Base-by-base conservation (phyloP, 2,888 invertebrate genomes). In the Acanthosoma haemorrhoidale region DNA sequence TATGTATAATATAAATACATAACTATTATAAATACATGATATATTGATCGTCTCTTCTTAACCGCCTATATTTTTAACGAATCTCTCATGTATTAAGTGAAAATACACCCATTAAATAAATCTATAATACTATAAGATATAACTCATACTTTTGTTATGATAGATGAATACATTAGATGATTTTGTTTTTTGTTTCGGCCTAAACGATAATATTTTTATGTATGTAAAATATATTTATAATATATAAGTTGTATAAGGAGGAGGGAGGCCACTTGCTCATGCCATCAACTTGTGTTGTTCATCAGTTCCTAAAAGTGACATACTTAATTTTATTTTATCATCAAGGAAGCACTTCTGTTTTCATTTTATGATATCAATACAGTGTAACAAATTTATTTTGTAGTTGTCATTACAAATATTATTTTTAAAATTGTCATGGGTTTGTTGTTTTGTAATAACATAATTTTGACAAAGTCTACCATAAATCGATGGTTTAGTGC, bases 11-110 rank as follows among this genome's bases (percentile, higher is more conserved):
- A 41, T 29, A 15, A 64, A 29, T 9, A 15, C 39, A n/a, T 39
- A 18, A 39, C 16, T 64, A 5, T 64, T 39, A 41, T 64, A 64
- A 39, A 39, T 41, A 64, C 29, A n/a, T 8, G n/a, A n/a, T 41
- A 41, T 61, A 61, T 64, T 36, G 38, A 29, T 41, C 4, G 15
- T 29, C 11, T 41, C 31, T 25, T 64, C 29, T 41, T 64, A 41
- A 38, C 39, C 29, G 41, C 39, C 64, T 64, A 64, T 64, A 64
- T 64, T 64, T 64, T 64, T 64, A 64, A 64, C 15, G 64, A 64
- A 38, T 41, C 29, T 29, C 39, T 43, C 51, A 29, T 51, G 29
- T 51, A 51, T 18, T 51, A 25, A n/a, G n/a, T n/a, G n/a, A n/a
- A n/a, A 51, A 51, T 51, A 51, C 29, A 25, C n/a, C n/a, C 25